Evolutionary conservation across 2,888 invertebrate species (phyloP).

Genomic region (Cotesia congregata): DNA sequence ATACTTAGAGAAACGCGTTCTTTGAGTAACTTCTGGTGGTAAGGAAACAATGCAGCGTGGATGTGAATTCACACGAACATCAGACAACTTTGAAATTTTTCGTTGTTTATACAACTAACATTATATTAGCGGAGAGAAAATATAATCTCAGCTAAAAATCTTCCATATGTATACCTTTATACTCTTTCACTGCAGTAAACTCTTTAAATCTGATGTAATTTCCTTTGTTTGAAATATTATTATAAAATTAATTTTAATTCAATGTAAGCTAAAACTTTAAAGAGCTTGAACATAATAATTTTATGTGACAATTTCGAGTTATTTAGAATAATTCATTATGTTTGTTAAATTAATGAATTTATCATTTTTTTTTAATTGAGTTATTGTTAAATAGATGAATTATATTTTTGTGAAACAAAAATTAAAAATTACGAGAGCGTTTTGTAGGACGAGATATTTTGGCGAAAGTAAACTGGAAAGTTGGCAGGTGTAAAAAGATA

Average conservation of each 20-base stretch:
- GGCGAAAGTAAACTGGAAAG: slow-evolving; percentile 8
- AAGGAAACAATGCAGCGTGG: slow-evolving; percentile 17
- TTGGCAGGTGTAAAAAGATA: slow-evolving; percentile 3
- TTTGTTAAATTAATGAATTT: neutral
- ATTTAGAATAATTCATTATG: neutral
- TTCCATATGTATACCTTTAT: neutral
- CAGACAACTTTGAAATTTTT: neutral
- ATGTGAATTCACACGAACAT: slow-evolving; percentile 19
- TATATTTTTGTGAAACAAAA: neutral
- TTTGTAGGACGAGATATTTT: neutral
- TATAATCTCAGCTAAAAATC: slow-evolving; percentile 12
- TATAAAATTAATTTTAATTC: neutral
- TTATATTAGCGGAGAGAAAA: neutral
- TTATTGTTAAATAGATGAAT: neutral
- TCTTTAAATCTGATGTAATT: slow-evolving; percentile 17
- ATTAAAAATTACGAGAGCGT: neutral
- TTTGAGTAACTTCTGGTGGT: slow-evolving; percentile 11
- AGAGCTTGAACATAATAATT: neutral
- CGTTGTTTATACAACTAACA: neutral
- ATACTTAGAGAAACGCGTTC: slow-evolving; percentile 18
- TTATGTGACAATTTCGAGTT: neutral
- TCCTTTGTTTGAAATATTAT: neutral
- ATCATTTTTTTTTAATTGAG: neutral
- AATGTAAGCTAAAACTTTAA: neutral
- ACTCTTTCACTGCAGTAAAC: neutral